These are phyloP conservation scores for Micrastur ruficollis DNA, from an alignment of 2,797 vertebrate genomes.

Conservation along the genomic window DNA sequence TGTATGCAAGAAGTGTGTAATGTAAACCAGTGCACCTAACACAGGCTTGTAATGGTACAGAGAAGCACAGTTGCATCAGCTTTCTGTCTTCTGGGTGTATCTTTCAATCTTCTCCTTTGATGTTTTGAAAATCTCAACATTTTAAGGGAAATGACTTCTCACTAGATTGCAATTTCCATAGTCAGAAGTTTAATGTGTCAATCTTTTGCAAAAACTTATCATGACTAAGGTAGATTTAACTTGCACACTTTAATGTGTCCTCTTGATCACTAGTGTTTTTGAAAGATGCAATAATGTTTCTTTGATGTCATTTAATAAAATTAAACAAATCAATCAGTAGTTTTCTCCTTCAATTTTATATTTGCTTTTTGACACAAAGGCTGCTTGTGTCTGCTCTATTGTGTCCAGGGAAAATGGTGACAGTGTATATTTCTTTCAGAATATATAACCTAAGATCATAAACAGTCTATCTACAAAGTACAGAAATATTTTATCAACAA, in stretches of 20 bases:
- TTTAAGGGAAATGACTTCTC: background rate
- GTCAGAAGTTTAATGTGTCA: background rate
- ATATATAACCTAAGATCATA: slow-evolving; percentile 6
- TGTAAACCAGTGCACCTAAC: background rate
- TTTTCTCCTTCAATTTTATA: slow-evolving; percentile 47
- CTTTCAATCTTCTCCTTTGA: background rate
- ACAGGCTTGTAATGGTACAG: background rate
- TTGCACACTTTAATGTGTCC: background rate
- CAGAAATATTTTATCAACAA: slow-evolving; percentile 58
- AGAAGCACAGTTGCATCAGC: background rate
- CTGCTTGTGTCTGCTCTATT: slow-evolving; percentile 1
- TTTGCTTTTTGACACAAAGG: slow-evolving; percentile 36
- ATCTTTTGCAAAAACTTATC: slow-evolving; percentile 14
- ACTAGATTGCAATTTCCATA: slow-evolving; percentile 13
- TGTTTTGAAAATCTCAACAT: background rate
- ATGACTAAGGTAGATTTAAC: slow-evolving; percentile 10
- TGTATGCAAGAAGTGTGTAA: background rate
- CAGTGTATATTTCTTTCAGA: slow-evolving; percentile 16
- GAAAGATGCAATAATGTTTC: slow-evolving; percentile 29
- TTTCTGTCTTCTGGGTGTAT: background rate
- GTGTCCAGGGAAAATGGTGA: background rate
- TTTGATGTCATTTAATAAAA: slow-evolving; percentile 70
- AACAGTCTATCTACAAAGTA: slow-evolving; percentile 9
- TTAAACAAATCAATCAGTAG: slow-evolving; percentile 76
- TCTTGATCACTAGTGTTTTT: slow-evolving; percentile 54